Conservation (phyloP, 2,888 invertebrate species). For the Teleiodes luculella region DNA sequence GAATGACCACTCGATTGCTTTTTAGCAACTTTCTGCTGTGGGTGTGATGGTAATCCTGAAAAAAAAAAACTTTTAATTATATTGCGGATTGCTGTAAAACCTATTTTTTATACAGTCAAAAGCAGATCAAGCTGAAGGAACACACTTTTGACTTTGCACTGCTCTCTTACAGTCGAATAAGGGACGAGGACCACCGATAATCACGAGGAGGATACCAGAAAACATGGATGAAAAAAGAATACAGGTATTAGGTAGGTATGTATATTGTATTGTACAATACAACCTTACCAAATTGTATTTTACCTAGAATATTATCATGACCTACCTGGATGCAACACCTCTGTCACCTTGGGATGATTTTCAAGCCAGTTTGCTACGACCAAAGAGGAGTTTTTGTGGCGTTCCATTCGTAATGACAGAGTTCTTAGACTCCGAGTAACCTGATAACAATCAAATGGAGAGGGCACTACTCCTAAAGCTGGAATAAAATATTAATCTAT, state of each 20-base stretch:
- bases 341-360: conserved; percentile 86
- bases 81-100: too few relatives aligned
- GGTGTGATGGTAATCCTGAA: conserved; percentile 88
- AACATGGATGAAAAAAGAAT: background rate
- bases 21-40: conserved; percentile 88
- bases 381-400: conserved; percentile 88
- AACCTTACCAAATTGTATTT: too few relatives aligned
- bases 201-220: too few relatives aligned
- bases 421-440: conserved; percentile 97
- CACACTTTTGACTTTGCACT: too few relatives aligned
- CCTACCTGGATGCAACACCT: conserved; percentile 92
- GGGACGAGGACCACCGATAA: too few relatives aligned
- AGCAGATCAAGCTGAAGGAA: too few relatives aligned
- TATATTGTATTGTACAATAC: background rate
- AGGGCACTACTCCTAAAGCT: conserved; percentile 96
- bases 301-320: too few relatives aligned
- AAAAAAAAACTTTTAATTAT: conserved; percentile 18
- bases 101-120: too few relatives aligned
- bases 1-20: conserved; percentile 92
- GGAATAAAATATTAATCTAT: conserved; percentile 33
- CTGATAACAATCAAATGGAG: conserved; percentile 97
- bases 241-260: background rate
- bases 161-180: too few relatives aligned
- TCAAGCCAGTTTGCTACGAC: conserved; percentile 90
- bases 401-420: conserved; percentile 92